Evolutionary conservation across 1,140 invertebrate species (phyloP), one percentile per base, ranked within the genome.

Genomic region (Lycorma delicatula): DNA sequence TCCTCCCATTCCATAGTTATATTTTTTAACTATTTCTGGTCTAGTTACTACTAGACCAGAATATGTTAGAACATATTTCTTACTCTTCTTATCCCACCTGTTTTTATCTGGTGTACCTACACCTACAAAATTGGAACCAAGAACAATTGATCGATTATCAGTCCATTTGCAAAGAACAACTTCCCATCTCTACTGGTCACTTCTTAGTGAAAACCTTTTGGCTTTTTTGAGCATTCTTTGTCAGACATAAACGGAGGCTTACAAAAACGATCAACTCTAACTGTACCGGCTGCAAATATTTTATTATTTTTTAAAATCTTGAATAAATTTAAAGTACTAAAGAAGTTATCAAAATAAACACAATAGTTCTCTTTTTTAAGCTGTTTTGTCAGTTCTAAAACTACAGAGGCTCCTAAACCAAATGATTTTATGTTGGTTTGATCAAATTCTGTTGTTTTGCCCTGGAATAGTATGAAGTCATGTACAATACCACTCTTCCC

Each of bases 381-480:
- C 9, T 34, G 9, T n/a, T 34, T n/a, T 34, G n/a, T n/a, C 9
- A 34, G 31, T 9, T 67, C 44, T 31, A 67, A 36, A 9, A 68
- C 63, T 28, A 64, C 55, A 27, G 48, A 57, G 34, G 55, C 52
- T 12, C 60, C 63, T 47, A 54, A 25, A 22, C 67, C 66, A 64
- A 61, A 66, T 54, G 23, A 20, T 28, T 62, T 48, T 13, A 56
- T 3, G 59, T 55, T 23, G n/a, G 44, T 59, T 47, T 49, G 29
- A 34, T 60, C 54, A 25, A 68, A 58, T 63, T 64, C 63, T 29
- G 65, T 68, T 47, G 34, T 63, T 54, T 9, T 55, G 2, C 61
- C 67, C 65, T 68, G 63, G 47, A 64, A 67, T 27, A 67, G 51
- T 41, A 65, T 59, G 48, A 64, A 68, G 58, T 63, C 62, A 62